phyloP scores from a whole-genome alignment of 2,797 vertebrate genomes.

The Lacerta viridis region DNA sequence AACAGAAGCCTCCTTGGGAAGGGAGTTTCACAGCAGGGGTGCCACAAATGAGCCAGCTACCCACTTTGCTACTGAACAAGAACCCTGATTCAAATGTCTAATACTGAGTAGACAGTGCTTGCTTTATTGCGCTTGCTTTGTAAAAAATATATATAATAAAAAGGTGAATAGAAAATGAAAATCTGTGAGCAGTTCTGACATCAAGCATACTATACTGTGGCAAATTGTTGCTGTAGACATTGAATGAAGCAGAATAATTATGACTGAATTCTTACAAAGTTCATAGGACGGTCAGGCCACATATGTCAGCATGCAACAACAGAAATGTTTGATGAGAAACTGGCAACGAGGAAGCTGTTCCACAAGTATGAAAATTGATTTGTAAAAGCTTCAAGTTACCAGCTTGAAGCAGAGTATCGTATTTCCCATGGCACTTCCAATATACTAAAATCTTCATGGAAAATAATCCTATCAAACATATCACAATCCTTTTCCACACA shows the following conservation, averaged over 20 bases:
- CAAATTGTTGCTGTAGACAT: neutral
- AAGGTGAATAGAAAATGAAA: neutral
- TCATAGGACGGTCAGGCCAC: slow-evolving; percentile 68
- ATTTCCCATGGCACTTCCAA: slow-evolving; percentile 61
- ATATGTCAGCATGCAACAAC: slow-evolving; percentile 55
- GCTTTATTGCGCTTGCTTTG: neutral
- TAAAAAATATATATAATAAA: neutral
- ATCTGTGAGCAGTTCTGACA: neutral
- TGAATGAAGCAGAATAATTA: neutral
- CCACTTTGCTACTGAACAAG: neutral
- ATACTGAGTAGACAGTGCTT: neutral
- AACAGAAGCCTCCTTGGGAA: too few relatives aligned
- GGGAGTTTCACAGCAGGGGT: too few relatives aligned
- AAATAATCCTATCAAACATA: slow-evolving; percentile 44
- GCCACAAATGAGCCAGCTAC: too few relatives aligned
- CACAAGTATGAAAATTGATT: slow-evolving; percentile 38
- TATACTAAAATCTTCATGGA: slow-evolving; percentile 54
- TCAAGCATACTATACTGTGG: slow-evolving; percentile 10
- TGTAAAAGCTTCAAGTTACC: slow-evolving; percentile 55
- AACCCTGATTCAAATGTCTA: neutral
- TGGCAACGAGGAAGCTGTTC: slow-evolving; percentile 49
- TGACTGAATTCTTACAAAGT: slow-evolving; percentile 46
- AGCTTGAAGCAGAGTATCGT: slow-evolving; percentile 48
- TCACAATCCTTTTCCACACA: slow-evolving; percentile 15
- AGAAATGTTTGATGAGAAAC: slow-evolving; percentile 62